These are phyloP conservation scores for Thinocorus orbignyianus DNA, from an alignment of 2,113 vertebrate species.

Conservation along the genomic window DNA sequence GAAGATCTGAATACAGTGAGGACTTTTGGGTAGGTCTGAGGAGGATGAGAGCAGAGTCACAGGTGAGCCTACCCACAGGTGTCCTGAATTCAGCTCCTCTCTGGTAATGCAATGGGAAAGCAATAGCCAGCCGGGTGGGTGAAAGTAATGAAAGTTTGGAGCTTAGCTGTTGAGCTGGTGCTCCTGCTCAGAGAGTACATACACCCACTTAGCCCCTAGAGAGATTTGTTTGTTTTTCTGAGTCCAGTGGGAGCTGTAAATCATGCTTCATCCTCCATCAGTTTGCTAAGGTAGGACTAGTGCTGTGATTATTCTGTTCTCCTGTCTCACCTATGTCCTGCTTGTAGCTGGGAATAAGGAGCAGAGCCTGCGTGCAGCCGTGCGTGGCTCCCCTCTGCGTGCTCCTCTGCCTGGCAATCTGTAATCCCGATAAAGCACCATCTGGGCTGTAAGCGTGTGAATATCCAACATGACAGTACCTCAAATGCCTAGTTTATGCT, in stretches of 20 bases:
- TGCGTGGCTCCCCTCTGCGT: background rate
- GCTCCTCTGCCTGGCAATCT: background rate
- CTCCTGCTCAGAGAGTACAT: background rate
- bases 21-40: background rate
- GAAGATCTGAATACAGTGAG: background rate
- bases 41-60: background rate
- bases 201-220: accelerated
- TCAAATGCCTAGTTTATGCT: slow-evolving; percentile 60
- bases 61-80: background rate
- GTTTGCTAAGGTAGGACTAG: background rate
- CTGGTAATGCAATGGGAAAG: background rate
- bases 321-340: background rate
- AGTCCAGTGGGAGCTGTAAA: accelerated
- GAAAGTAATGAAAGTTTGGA: background rate
- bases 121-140: background rate
- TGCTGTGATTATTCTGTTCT: background rate
- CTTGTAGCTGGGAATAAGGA: background rate
- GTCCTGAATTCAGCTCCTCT: background rate
- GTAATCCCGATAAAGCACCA: slow-evolving; percentile 39
- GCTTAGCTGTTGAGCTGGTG: background rate
- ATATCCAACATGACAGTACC: slow-evolving; percentile 28
- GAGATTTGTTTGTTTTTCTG: background rate
- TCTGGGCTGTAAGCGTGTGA: slow-evolving; percentile 51
- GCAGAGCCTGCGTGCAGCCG: accelerated
- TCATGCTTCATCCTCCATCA: accelerated